Base-by-base conservation (phyloP, 2,113 vertebrate species). In the Xiphophorus maculatus region DNA sequence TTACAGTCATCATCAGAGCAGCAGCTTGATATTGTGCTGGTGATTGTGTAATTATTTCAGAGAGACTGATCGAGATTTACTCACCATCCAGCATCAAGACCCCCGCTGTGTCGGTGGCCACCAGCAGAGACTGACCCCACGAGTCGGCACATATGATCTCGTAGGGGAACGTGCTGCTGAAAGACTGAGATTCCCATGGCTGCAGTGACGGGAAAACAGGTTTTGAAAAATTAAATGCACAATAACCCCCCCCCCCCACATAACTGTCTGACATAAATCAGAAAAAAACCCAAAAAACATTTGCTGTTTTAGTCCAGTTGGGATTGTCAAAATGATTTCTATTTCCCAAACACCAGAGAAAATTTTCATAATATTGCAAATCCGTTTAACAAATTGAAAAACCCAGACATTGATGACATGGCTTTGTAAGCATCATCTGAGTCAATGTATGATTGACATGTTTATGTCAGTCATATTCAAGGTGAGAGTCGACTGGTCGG, bases 151-250 rank as follows among this genome's bases (percentile, higher is more conserved):
- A 97, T 88, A 97, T 91, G 0, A 96, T 95, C 83, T 99, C 97
- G 51, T 98, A 95, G 48, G 96, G 95, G 90, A 99, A 99, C 51
- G 96, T 96, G 93, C 93, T 96, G 95, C 95, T 98, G 95, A 98
- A 99, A 29, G 95, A 95, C 85, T 99, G 98, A 66, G 97, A 96
- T 90, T 99, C 98, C 98, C 98, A 99, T 65, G 98, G 98, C 98
- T 99, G 93, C 19, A 86, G 88, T 83, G 86, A 71, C 82, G 17
- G 2, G 13, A 35, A 69, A 37, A 35, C 0, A 17, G 6, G 17
- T 35, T 15, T 4, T 6, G 37, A 5, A 5, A 10, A 48, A 30
- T 12, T 17, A 51, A 22, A 48, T 28, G 30, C 7, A 22, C 60
- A 67, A 17, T 28, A 28, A 28, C 27, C 27, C 27, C 27, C 27